A percentile compares a stretch with the other conserved stretches of the same genome.
phyloP scores from a whole-genome alignment of 2,797 vertebrate species.

The Halcyon chelicuti region DNA sequence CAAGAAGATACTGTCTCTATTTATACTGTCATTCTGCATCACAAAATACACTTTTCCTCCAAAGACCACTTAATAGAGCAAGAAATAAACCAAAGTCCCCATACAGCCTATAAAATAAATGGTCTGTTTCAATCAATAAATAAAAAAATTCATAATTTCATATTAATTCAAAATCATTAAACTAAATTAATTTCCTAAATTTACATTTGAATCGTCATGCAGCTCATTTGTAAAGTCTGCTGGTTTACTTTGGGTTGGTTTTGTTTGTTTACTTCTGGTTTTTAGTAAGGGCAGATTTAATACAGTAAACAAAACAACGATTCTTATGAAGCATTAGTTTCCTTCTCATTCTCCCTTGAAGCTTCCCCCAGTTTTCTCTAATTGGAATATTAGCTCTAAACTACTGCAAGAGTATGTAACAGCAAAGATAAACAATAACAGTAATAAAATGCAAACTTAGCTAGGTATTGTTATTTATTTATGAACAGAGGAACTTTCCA shows the following conservation, averaged over 20 bases:
- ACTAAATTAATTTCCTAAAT: background rate
- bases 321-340: background rate
- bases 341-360: background rate
- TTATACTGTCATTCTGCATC: background rate
- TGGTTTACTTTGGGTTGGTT: background rate
- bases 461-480: constrained; percentile 63
- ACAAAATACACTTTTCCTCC: background rate
- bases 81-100: background rate
- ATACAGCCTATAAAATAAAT: background rate
- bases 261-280: background rate
- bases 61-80: background rate
- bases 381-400: background rate
- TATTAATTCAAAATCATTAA: background rate
- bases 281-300: background rate
- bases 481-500: constrained; percentile 72
- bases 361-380: background rate
- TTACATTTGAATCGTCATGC: background rate
- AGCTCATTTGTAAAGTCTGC: background rate
- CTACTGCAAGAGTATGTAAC: background rate
- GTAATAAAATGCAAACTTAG: constrained; percentile 77
- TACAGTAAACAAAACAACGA: background rate
- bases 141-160: background rate
- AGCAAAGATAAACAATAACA: constrained; percentile 47
- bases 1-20: accelerated
- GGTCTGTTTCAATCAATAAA: background rate